Evolutionary conservation across 2,888 invertebrate species (phyloP).

Genomic region (Patella caerulea): DNA sequence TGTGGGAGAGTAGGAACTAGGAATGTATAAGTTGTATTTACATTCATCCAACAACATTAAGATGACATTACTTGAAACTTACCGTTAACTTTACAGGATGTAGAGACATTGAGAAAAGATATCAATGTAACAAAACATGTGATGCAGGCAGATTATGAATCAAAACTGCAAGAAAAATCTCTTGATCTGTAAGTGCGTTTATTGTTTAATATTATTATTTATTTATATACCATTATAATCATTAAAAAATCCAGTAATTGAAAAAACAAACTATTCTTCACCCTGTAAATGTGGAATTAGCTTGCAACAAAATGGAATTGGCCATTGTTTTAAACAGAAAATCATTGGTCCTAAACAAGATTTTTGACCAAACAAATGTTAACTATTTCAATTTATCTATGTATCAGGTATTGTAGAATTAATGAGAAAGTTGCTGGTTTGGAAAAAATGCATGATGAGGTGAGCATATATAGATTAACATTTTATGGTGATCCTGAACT

Average conservation of each 20-base stretch:
- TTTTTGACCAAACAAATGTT: not conserved
- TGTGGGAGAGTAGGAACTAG: too few species aligned
- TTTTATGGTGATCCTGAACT: too few species aligned
- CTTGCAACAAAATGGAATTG: too few species aligned
- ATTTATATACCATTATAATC: not conserved
- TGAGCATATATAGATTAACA: slow-evolving; percentile 39
- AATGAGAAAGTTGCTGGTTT: slow-evolving; percentile 67
- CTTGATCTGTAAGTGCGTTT: slow-evolving; percentile 63
- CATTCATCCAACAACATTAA: too few species aligned
- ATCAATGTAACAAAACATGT: slow-evolving; percentile 66
- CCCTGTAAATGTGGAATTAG: too few species aligned
- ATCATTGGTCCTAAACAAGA: too few species aligned
- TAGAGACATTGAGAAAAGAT: slow-evolving; percentile 61
- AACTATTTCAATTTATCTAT: slow-evolving; percentile 11
- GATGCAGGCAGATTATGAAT: slow-evolving; percentile 68
- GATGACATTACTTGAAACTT: not conserved
- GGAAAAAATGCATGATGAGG: slow-evolving; percentile 68
- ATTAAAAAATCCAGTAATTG: too few species aligned
- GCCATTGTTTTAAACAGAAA: too few species aligned
- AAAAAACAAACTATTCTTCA: too few species aligned
- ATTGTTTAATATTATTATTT: not conserved
- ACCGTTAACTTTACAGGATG: slow-evolving; percentile 52
- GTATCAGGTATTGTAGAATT: slow-evolving; percentile 65
- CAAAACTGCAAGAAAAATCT: slow-evolving; percentile 64
- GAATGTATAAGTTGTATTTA: too few species aligned